Evolutionary conservation across 1,140 invertebrate genomes (phyloP).

Genomic region (Zaprionus ornatus): DNA sequence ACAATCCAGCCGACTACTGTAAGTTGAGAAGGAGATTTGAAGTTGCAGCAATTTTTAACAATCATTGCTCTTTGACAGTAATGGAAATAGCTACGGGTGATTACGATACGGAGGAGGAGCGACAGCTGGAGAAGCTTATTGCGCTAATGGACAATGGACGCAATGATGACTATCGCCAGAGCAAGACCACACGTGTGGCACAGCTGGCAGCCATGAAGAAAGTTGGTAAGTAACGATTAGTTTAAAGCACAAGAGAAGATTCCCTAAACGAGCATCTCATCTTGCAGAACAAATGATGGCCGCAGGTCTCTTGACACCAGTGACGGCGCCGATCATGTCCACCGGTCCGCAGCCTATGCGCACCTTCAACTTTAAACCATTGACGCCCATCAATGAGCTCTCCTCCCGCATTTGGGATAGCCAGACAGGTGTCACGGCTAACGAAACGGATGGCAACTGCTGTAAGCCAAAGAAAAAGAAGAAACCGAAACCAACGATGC

Average conservation of each 20-base stretch:
- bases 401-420: slow-evolving; percentile 68
- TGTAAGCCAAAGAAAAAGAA: slow-evolving; percentile 72
- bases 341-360: background rate
- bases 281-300: slow-evolving; percentile 80
- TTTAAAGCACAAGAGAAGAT: background rate
- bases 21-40: slow-evolving; percentile 78
- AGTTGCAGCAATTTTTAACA: background rate
- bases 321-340: slow-evolving; percentile 79
- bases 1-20: slow-evolving; percentile 96
- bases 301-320: slow-evolving; percentile 84
- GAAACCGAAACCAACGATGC: slow-evolving; percentile 50
- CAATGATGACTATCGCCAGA: slow-evolving; percentile 85
- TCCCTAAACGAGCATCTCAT: background rate
- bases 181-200: slow-evolving; percentile 55
- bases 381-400: slow-evolving; percentile 72
- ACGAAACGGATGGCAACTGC: slow-evolving; percentile 40
- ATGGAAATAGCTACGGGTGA: slow-evolving; percentile 94
- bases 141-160: slow-evolving; percentile 89
- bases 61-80: slow-evolving; percentile 85
- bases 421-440: slow-evolving; percentile 36
- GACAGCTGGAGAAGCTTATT: slow-evolving; percentile 84
- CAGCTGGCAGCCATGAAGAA: slow-evolving; percentile 68
- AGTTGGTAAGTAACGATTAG: slow-evolving; percentile 56
- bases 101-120: slow-evolving; percentile 86
- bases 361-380: slow-evolving; percentile 52